Base-by-base conservation (phyloP, 2,113 vertebrate species). In the Otocyon megalotis region DNA sequence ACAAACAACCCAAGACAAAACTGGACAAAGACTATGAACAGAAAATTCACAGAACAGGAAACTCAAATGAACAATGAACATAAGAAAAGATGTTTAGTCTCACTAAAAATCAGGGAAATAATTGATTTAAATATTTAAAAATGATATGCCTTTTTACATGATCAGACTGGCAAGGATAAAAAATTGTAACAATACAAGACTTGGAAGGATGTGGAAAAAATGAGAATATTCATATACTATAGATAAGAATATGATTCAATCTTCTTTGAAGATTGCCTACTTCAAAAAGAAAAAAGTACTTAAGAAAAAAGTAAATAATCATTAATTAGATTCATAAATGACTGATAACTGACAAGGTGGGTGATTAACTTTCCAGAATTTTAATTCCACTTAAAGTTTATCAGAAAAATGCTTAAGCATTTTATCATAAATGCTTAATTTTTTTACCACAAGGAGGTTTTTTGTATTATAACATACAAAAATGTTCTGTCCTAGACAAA, bases 401-500 rank as follows among this genome's bases (percentile, higher is more conserved):
- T 35, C 54, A 95, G 71, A 88, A 94, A 81, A 80, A 92, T 5
- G 1, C 15, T 13, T 86, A 72, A 26, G 19, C 62, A 71, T 80
- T 84, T 84, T 84, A 63, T 67, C 43, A 91, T 74, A 80, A 77
- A 72, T 72, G 14, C 7, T 20, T 56, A 43, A 62, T 81, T 92
- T 71, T 77, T 79, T 79, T 79, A 79, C 26, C 76, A 88, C 12
- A 65, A 83, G 37, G 35, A 93, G 26, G 7, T 72, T 88, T 72
- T 91, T 96, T 90, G 8, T 77, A 74, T 69, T 60, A 56, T 63
- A 77, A 58, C 20, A 82, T 35, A 79, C 22, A 63, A 95, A 95
- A 88, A 26, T 80, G 17, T 82, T 91, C 48, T 74, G 28, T 82
- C 28, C 43, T 71, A 54, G 48, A 24, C 37, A 69, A 81, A 1